Evolutionary conservation across 1,140 invertebrate species (phyloP).

Genomic region (Microplitis demolitor): DNA sequence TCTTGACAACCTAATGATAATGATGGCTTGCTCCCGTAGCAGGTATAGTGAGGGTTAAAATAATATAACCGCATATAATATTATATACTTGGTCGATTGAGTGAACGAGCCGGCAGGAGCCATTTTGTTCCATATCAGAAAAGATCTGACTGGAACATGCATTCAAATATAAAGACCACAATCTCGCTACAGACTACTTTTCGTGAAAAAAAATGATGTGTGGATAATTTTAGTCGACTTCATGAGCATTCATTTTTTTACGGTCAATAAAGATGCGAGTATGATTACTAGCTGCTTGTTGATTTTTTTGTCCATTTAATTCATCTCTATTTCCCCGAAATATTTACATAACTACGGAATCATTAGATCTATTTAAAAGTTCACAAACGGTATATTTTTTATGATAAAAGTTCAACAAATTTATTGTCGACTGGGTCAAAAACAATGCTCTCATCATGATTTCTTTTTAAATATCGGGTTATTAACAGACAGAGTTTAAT

Average conservation of each 20-base stretch:
- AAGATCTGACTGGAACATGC: background rate
- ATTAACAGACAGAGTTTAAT: no score
- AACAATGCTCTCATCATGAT: no score
- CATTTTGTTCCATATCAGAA: conserved; percentile 24
- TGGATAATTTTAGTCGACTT: background rate
- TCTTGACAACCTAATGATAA: conserved; percentile 62
- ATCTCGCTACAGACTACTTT: background rate
- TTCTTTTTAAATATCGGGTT: no score
- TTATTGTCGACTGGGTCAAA: no score
- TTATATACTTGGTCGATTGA: conserved; percentile 6
- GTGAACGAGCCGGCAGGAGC: background rate
- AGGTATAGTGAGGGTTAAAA: conserved; percentile 17
- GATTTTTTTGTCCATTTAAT: background rate
- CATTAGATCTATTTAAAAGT: no score
- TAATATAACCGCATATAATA: conserved; percentile 6
- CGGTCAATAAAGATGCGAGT: background rate
- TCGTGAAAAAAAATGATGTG: background rate
- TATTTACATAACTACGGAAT: background rate
- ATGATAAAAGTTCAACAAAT: no score
- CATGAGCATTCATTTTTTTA: background rate
- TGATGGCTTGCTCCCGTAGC: conserved; percentile 54
- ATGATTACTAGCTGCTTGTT: background rate
- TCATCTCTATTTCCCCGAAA: background rate
- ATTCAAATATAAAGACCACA: background rate
- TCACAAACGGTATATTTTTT: no score